A percentile compares a stretch with the other conserved stretches of the same genome.
phyloP scores from a whole-genome alignment of 2,888 invertebrate species.

The Callyntrura sp. region DNA sequence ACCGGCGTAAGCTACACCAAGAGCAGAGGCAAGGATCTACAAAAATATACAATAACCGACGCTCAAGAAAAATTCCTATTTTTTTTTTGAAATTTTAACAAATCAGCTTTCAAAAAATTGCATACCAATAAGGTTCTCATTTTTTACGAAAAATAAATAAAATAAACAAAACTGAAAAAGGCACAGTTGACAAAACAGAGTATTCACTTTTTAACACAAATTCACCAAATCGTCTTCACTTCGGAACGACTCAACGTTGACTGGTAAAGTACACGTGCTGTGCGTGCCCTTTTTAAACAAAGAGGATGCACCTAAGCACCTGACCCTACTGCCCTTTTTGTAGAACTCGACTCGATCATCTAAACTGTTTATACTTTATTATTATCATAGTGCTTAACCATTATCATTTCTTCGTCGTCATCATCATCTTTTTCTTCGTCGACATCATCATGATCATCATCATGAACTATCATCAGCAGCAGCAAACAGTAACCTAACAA shows the following conservation, averaged over 20 bases:
- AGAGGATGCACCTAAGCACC: slow-evolving; percentile 57
- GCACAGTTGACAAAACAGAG: neutral
- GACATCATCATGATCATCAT: slow-evolving; percentile 54
- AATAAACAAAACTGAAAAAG: neutral
- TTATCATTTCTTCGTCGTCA: slow-evolving; percentile 59
- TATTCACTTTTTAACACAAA: neutral
- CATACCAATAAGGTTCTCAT: slow-evolving; percentile 63
- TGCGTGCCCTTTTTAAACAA: slow-evolving; percentile 62
- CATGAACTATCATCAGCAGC: neutral
- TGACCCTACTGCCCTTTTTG: slow-evolving; percentile 67
- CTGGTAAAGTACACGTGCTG: slow-evolving; percentile 52
- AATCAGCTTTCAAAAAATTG: neutral
- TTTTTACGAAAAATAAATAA: slow-evolving; percentile 6
- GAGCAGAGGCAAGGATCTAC: slow-evolving; percentile 64
- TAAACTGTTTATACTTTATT: slow-evolving; percentile 12
- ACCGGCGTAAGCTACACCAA: slow-evolving; percentile 66
- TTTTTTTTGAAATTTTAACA: slow-evolving; percentile 38
- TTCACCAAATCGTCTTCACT: slow-evolving; percentile 47
- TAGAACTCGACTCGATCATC: slow-evolving; percentile 17
- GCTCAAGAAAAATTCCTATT: neutral
- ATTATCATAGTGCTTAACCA: slow-evolving; percentile 14
- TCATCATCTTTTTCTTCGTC: slow-evolving; percentile 62
- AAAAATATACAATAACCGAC: neutral
- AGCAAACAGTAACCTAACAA: slow-evolving; percentile 1
- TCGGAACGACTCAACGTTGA: slow-evolving; percentile 38